Evolutionary conservation across 2,888 invertebrate species (phyloP).

Genomic region (Diaphora mendica): DNA sequence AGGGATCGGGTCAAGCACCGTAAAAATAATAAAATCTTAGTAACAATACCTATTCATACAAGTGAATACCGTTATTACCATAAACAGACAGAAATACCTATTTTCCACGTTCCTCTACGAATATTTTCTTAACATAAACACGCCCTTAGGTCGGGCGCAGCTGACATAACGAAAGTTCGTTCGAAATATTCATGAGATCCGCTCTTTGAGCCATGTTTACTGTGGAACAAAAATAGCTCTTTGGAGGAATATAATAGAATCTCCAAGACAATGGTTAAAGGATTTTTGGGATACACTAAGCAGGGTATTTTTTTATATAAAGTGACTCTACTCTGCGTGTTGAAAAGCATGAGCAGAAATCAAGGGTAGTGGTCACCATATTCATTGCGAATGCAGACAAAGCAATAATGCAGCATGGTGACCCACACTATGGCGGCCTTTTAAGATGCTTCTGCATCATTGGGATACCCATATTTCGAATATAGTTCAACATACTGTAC

Average conservation of each 20-base stretch:
- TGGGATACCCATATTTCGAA: too few species aligned
- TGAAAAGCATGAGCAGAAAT: too few species aligned
- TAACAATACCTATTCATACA: not conserved
- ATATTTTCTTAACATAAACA: constrained; percentile 13
- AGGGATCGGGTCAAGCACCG: not conserved
- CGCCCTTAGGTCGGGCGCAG: constrained; percentile 4
- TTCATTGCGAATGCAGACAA: too few species aligned
- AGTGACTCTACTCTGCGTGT: too few species aligned
- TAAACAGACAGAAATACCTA: not conserved
- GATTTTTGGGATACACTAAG: not conserved
- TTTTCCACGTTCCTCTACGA: not conserved
- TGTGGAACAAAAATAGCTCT: not conserved
- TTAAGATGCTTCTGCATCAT: too few species aligned
- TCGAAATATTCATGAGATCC: constrained; percentile 14
- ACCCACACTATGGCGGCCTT: too few species aligned
- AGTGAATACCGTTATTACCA: not conserved
- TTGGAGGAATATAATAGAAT: not conserved
- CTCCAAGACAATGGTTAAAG: not conserved
- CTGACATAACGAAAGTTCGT: constrained; percentile 2
- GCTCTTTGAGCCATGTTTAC: not conserved
- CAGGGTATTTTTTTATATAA: not conserved
- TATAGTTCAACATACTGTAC: too few species aligned
- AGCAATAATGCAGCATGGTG: too few species aligned
- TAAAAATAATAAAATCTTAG: not conserved
- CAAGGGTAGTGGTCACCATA: too few species aligned